Percentiles rank a stretch among this genome's conserved stretches.
Conservation (phyloP, 2,888 invertebrate genomes). For the Coecobrya sp. region DNA sequence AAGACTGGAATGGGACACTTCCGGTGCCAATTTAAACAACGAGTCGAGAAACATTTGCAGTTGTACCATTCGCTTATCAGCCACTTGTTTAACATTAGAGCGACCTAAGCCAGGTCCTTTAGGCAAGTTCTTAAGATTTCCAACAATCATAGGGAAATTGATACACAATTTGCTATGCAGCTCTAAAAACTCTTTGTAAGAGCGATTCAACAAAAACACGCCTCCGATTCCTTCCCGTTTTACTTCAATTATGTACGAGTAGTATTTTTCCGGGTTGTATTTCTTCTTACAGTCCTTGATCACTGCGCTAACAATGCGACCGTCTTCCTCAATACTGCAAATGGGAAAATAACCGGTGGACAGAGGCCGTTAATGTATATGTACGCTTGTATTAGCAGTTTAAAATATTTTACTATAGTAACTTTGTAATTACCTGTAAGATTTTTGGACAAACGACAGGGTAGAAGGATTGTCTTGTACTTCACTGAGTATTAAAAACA, state of each 20-base stretch:
- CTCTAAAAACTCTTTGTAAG: slow-evolving; percentile 99
- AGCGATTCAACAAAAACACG: slow-evolving; percentile 95
- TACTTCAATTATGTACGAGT: slow-evolving; percentile 94
- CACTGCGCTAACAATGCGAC: slow-evolving; percentile 94
- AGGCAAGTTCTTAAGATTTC: slow-evolving; percentile 85
- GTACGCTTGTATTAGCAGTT: too few species aligned
- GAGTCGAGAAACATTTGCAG: slow-evolving; percentile 96
- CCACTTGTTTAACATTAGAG: slow-evolving; percentile 98
- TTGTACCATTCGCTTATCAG: slow-evolving; percentile 96
- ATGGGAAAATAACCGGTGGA: background rate
- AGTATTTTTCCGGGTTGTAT: slow-evolving; percentile 99
- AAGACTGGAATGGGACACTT: slow-evolving; percentile 98
- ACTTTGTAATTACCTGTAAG: slow-evolving; percentile 92
- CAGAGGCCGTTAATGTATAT: too few species aligned
- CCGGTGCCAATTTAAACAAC: slow-evolving; percentile 94
- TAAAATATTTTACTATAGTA: too few species aligned
- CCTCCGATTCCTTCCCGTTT: slow-evolving; percentile 95
- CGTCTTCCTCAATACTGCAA: slow-evolving; percentile 95
- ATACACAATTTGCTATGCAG: slow-evolving; percentile 97
- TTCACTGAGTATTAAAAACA: slow-evolving; percentile 96
- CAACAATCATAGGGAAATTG: slow-evolving; percentile 94
- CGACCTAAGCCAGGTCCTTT: slow-evolving; percentile 90
- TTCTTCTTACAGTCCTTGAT: slow-evolving; percentile 97
- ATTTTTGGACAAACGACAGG: slow-evolving; percentile 97
- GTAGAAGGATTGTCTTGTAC: slow-evolving; percentile 92